Evolutionary conservation across 2,888 invertebrate species (phyloP).

Genomic region (Caenorhabditis plicata): DNA sequence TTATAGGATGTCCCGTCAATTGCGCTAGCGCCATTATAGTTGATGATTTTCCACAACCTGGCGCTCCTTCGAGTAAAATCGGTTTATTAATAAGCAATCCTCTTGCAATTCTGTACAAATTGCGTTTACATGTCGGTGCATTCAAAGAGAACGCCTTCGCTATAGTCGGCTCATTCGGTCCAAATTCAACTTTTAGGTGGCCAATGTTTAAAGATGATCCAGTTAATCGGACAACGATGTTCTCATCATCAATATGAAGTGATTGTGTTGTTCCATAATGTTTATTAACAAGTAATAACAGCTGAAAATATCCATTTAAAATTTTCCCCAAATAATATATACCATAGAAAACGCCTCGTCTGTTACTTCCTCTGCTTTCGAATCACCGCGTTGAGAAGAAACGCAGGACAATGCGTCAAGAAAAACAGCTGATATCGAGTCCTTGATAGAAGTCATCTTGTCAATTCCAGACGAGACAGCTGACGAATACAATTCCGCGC

Average conservation of each 20-base stretch:
- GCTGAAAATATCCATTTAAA: conserved; percentile 9
- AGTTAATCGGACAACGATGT: no score
- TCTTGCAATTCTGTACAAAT: conserved; percentile 81
- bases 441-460: conserved; percentile 43
- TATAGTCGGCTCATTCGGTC: conserved; percentile 74
- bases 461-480: conserved; percentile 48
- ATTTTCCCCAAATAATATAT: not conserved
- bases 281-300: no score
- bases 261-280: conserved; percentile 9
- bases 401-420: conserved; percentile 90
- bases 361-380: conserved; percentile 74
- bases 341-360: conserved; percentile 41
- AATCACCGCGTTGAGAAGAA: no score
- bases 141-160: conserved; percentile 61
- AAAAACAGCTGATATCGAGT: conserved; percentile 73
- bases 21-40: conserved; percentile 86
- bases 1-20: conserved; percentile 80
- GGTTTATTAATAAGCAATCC: conserved; percentile 81
- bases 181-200: conserved; percentile 35
- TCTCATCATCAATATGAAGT: conserved; percentile 1
- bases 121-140: conserved; percentile 72
- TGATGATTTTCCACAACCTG: conserved; percentile 97
- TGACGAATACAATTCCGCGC: conserved; percentile 67
- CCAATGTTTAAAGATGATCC: conserved; percentile 21
- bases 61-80: conserved; percentile 86